Base-by-base conservation (phyloP, 2,113 vertebrate species). In the Spermophilus dauricus region DNA sequence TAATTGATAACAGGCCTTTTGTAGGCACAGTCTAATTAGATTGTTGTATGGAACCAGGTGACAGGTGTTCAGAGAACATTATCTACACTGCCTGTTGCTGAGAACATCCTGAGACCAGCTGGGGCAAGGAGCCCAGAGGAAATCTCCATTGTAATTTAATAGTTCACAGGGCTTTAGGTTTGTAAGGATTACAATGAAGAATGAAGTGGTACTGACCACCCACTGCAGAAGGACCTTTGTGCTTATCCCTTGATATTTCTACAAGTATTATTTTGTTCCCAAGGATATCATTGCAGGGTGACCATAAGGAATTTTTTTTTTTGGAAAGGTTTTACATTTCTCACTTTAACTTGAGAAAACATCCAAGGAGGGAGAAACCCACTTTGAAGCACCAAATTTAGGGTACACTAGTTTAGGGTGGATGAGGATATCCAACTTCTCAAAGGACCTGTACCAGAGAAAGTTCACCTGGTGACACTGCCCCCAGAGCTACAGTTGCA, bases 21-120 rank as follows among this genome's bases (percentile, higher is more conserved):
- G 97, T 97, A 87, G 95, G 95, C 83, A 95, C 86, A 58, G 94
- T 97, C 95, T 97, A 56, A 87, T 97, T 97, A 97, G 97, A 94
- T 97, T 80, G 84, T 58, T 73, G 26, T 72, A 84, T 20, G 67
- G 51, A 96, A 87, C 97, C 97, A 97, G 97, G 97, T 98, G 97
- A 97, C 97, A 98, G 97, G 97, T 98, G 97, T 97, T 97, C 70
- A 12, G 93, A 84, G 93, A 97, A 89, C 89, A 97, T 63, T 84
- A 92, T 84, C 93, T 95, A 96, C 69, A 86, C 86, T 93, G 95
- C 97, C 89, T 95, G 28, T 95, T 95, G 83, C 89, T 1, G 10
- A 92, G 93, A 96, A 93, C 81, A 96, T 94, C 92, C 87, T 95
- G 95, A 95, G 86, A 92, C 89, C 97, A 96, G 95, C 95, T 96